Base-by-base conservation (phyloP, 1,140 invertebrate genomes). In the Drosophila lini region DNA sequence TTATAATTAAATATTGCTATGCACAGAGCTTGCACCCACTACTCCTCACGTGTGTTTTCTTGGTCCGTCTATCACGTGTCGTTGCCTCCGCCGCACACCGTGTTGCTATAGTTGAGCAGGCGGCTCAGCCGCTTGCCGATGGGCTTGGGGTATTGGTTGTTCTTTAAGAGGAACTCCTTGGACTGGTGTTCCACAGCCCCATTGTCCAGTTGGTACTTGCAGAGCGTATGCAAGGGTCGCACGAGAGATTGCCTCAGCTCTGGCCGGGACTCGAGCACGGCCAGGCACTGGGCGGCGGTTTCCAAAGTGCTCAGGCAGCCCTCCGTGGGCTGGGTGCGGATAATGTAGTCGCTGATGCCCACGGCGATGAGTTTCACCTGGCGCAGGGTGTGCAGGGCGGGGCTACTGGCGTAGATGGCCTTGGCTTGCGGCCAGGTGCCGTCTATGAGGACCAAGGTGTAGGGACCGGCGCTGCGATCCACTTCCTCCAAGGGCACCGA, bases 401-500 rank as follows among this genome's bases (percentile, higher is more conserved):
- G 94, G 92, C 95, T 96, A 45, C 95, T 94, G 41, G 96, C 94
- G 93, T 96, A 97, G 62, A 97, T 97, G 15, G 95, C 95, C 93
- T 97, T 98, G 11, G 98, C 97, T 94, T 99, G 97, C 16, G 96
- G 95, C 97, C 97, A 99, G 36, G 97, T 99, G 32, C 97, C 97
- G 94, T 99, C 97, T 74, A 99, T 94, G 53, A 99, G 92, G 44
- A 99, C 93, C 41, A 98, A 93, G 92, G 97, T 98, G 82, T 97
- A 97, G 81, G 91, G 91, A 22, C 79, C 84, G 0, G 16, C 47
- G n/a, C 58, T 79, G n/a, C 93, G 74, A 41, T 94, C 90, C 19
- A 96, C 93, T n/a, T 76, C 48, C 47, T 92, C 91, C 55, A 92
- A 55, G 32, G 91, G 91, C 13, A 92, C 84, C 9, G 98, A 95